phyloP scores from a whole-genome alignment of 2,113 vertebrate genomes.

The Myiagra hebetior region DNA sequence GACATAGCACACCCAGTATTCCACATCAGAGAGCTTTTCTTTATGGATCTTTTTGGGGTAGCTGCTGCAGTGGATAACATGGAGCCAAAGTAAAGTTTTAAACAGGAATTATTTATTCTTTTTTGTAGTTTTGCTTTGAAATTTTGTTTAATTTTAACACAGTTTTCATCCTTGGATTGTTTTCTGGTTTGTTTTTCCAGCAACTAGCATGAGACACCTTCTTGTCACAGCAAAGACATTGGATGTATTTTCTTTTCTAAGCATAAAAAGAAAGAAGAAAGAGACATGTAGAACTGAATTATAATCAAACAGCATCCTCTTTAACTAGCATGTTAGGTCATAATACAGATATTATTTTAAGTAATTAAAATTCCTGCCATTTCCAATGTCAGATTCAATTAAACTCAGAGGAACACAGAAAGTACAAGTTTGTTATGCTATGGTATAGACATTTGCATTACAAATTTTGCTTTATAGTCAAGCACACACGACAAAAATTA shows the following conservation, averaged over 20 bases:
- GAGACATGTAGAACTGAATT: background rate
- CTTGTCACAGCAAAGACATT: background rate
- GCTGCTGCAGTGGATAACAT: background rate
- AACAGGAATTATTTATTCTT: background rate
- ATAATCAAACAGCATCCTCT: background rate
- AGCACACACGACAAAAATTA: background rate
- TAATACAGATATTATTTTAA: conserved; percentile 32
- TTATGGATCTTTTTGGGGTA: background rate
- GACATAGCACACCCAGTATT: background rate
- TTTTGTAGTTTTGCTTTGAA: background rate
- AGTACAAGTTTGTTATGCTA: background rate
- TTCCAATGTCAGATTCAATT: conserved; percentile 32
- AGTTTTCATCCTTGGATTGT: background rate
- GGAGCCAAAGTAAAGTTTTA: background rate
- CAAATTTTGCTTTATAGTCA: conserved; percentile 18
- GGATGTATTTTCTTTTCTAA: background rate
- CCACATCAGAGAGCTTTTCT: background rate
- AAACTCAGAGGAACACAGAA: conserved; percentile 1
- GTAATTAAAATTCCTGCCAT: conserved; percentile 38
- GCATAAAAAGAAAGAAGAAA: background rate
- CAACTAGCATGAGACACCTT: background rate
- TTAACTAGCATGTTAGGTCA: background rate
- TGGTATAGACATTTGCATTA: conserved; percentile 4
- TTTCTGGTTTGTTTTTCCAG: background rate
- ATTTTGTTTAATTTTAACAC: background rate